Evolutionary conservation across 2,888 invertebrate species (phyloP), one percentile per base, ranked within the genome.

Genomic region (Athetis lepigone): DNA sequence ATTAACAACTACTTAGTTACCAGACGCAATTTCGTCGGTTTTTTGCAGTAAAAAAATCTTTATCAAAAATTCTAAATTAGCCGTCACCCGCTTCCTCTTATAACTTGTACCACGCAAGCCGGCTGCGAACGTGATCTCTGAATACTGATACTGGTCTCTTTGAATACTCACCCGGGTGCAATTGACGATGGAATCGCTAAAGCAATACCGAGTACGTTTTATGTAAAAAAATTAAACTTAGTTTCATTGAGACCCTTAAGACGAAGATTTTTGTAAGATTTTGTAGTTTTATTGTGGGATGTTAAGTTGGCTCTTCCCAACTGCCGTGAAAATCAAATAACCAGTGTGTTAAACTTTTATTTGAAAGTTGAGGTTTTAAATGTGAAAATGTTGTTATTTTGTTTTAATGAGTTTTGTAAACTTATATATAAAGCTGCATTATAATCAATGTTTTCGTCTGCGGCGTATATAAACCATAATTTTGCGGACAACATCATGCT

Each of bases 91-190:
- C 72, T 55, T 3, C 16, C 58, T 71, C 77, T 73, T 27, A 4
- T 75, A 1, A 18, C 74, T 80, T 79, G 50, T 7, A 42, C 85
- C 85, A 75, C 59, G 1, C 33, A 42, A 64, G 27, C 54, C 46
- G 57, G 73, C 74, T 75, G 71, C 83, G 87, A 83, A 90, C 93
- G 92, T 93, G 92, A 92, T 92, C 90, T 88, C 80, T 90, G 91
- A 92, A 92, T 89, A 87, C 90, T 85, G 83, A 87, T n/a, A n/a
- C n/a, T n/a, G 91, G 91, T 92, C 92, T 85, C 89, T 92, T 88
- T 92, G 92, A 93, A 93, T 91, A 89, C 88, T 85, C 92, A 82
- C 88, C 88, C 86, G 90, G 92, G 92, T 90, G 91, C 92, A 92
- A 93, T 92, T 88, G 92, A 88, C 89, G 90, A 86, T 87, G 83